Percentiles rank a stretch among this genome's conserved stretches.
phyloP scores from a whole-genome alignment of 2,888 invertebrate species.

The Andrena trimmerana region DNA sequence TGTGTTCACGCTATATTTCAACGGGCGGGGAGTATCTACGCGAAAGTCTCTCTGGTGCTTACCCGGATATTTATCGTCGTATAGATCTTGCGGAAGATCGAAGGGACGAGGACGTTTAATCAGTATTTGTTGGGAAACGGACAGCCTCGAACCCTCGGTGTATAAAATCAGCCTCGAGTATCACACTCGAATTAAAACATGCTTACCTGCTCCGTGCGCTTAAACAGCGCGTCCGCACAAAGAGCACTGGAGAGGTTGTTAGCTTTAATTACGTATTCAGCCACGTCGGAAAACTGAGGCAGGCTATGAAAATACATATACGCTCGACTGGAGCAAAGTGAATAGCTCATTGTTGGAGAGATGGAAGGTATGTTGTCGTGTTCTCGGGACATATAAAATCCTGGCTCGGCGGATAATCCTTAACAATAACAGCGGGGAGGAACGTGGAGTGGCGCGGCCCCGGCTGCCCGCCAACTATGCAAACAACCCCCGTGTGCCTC shows the following conservation, averaged over 20 bases:
- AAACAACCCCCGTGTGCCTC: slow-evolving; percentile 66
- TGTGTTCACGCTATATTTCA: slow-evolving; percentile 22
- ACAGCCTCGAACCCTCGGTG: neutral
- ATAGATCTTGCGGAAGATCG: slow-evolving; percentile 12
- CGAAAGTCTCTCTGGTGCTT: slow-evolving; percentile 13
- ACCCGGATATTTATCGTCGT: slow-evolving; percentile 26
- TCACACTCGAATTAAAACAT: neutral
- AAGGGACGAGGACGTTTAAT: neutral
- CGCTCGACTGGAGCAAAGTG: slow-evolving; percentile 78
- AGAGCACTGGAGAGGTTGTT: neutral
- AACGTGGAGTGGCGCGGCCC: slow-evolving; percentile 54
- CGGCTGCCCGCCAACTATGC: slow-evolving; percentile 75
- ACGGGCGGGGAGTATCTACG: slow-evolving; percentile 4
- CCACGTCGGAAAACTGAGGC: neutral
- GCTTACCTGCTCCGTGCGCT: neutral
- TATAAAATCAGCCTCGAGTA: too few relatives aligned
- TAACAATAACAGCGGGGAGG: slow-evolving; percentile 78
- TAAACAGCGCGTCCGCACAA: neutral
- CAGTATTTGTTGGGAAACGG: slow-evolving; percentile 10
- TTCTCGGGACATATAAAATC: slow-evolving; percentile 70
- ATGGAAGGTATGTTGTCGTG: slow-evolving; percentile 75
- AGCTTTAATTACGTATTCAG: slow-evolving; percentile 6
- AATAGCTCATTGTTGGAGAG: slow-evolving; percentile 79
- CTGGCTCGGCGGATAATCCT: slow-evolving; percentile 78
- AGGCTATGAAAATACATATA: slow-evolving; percentile 1